Evolutionary conservation across 2,113 vertebrate species (phyloP), one percentile per base, ranked within the genome.

Genomic region (Aegotheles bennettii): DNA sequence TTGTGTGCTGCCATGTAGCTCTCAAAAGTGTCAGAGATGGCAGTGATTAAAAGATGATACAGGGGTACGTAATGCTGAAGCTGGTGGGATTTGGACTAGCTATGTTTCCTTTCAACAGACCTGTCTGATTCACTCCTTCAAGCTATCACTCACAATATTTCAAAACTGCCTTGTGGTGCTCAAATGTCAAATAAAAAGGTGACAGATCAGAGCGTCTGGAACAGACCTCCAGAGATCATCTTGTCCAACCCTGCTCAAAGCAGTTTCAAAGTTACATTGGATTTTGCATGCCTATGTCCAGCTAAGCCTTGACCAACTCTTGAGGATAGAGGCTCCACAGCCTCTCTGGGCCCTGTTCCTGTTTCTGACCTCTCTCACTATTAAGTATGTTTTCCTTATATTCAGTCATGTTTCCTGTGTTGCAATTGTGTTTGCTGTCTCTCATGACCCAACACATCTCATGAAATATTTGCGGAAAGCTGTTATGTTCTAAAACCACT

Each of bases 371-470:
- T 81, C 17, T 9, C 45, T 57, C 7, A 0, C 1, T 36, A 19
- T 36, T 54, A 83, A 51, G 56, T 33, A 24, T 33, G 2, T n/a
- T 89, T 80, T 47, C 35, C 18, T 63, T 24, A 6, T 35, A 20
- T 17, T 20, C 19, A 57, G 3, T 60, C 4, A 25, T 0, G 0
- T 63, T 86, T 67, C 45, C 23, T 69, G 8, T 12, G 3, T 28
- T 86, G 40, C 14, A 35, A 2, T 7, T 50, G 20, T 42, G 13
- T 47, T 76, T 76, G 16, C n/a, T 76, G 16, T 38, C 28, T 65
- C n/a, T 76, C 33, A 43, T 70, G 25, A 59, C 7, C 2, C 13
- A 86, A 25, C 3, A 31, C 0, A 2, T 85, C 26, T 56, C 28
- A 36, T 17, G 38, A 74, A 74, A 57, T 21, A 76, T 47, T 20